Evolutionary conservation across 2,888 invertebrate genomes (phyloP).

Genomic region (Trypoxylon attenuatum): DNA sequence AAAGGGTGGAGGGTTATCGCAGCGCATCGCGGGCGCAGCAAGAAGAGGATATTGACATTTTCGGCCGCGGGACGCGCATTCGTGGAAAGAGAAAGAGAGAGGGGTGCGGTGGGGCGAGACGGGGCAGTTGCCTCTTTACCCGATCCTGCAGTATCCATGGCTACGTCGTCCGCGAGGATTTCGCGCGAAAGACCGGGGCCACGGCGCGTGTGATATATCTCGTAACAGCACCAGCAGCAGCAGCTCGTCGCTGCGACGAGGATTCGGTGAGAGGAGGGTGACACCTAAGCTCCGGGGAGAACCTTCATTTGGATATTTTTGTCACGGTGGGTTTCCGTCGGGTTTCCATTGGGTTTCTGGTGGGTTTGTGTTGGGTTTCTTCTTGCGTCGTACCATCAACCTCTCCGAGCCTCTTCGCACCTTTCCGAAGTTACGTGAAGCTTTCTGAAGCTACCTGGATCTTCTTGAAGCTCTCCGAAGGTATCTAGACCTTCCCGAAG

Average conservation of each 20-base stretch:
- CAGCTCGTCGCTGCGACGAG: slow-evolving; percentile 3
- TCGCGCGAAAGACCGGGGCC: slow-evolving; percentile 55
- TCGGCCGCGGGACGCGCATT: slow-evolving; percentile 70
- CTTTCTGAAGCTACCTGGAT: too few species aligned
- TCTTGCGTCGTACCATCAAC: too few species aligned
- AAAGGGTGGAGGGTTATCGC: slow-evolving; percentile 37
- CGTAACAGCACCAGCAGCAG: slow-evolving; percentile 1
- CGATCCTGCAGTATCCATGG: slow-evolving; percentile 65
- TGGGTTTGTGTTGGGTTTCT: too few species aligned
- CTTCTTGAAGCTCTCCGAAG: too few species aligned
- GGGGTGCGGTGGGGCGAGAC: slow-evolving; percentile 60
- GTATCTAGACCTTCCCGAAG: too few species aligned
- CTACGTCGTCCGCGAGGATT: slow-evolving; percentile 61
- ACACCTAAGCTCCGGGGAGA: not conserved
- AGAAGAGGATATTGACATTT: slow-evolving; percentile 73
- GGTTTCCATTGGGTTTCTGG: too few species aligned
- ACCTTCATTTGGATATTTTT: slow-evolving; percentile 10
- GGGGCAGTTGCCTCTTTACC: slow-evolving; percentile 58
- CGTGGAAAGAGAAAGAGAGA: slow-evolving; percentile 53
- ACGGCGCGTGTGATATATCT: slow-evolving; percentile 38
- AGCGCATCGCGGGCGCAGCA: slow-evolving; percentile 64
- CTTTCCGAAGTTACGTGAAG: too few species aligned
- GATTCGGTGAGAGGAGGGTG: not conserved
- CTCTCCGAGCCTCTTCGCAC: too few species aligned
- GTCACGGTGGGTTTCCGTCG: slow-evolving; percentile 42